These are phyloP conservation scores for Heterotilapia buettikoferi DNA, from an alignment of 2,113 vertebrate genomes.

Conservation along the genomic window DNA sequence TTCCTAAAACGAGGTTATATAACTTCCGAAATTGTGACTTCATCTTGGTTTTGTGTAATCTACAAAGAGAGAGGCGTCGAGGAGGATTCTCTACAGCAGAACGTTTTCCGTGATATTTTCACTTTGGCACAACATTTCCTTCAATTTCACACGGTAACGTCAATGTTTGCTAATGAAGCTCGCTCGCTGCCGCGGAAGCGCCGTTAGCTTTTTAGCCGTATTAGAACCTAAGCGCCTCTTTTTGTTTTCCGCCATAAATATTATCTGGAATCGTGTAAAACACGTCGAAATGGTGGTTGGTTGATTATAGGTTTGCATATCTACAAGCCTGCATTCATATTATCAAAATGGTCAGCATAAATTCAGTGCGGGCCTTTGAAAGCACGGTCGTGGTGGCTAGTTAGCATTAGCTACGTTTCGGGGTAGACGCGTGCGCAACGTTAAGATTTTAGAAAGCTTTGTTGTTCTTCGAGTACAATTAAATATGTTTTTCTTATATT, in stretches of 20 bases:
- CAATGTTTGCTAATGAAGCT: constrained; percentile 34
- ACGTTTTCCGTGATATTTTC: neutral
- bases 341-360: neutral
- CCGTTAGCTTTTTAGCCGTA: constrained; percentile 9
- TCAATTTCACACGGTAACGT: constrained; percentile 45
- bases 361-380: neutral
- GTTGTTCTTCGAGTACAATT: neutral
- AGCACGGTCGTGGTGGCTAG: neutral
- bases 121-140: constrained; percentile 18
- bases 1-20: constrained; percentile 29
- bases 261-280: neutral
- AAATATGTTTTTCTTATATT: neutral
- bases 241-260: neutral
- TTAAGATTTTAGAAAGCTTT: neutral
- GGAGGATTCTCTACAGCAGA: neutral
- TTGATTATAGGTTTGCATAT: neutral
- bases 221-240: neutral
- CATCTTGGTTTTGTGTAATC: neutral
- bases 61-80: neutral
- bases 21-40: constrained; percentile 14
- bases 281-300: neutral
- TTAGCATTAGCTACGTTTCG: constrained; percentile 26
- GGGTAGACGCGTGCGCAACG: neutral
- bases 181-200: constrained; percentile 16
- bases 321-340: neutral